phyloP scores from a whole-genome alignment of 2,797 vertebrate species.

The Phrynocephalus vlangalii region DNA sequence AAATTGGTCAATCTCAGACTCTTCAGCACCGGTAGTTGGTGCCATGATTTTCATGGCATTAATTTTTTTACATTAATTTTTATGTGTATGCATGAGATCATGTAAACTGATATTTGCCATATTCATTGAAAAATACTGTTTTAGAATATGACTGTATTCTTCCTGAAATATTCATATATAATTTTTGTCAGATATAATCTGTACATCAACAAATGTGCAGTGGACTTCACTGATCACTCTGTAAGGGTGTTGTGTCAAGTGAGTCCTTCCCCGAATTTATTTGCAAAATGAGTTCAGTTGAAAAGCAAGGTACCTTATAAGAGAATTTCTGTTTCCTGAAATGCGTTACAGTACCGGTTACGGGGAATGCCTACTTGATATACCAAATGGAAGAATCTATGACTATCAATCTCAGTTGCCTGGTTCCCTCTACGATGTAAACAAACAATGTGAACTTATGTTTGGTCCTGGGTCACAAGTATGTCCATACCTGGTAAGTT shows the following conservation, averaged over 20 bases:
- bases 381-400: slow-evolving; percentile 86
- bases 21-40: too few relatives aligned
- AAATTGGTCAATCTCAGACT: too few relatives aligned
- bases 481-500: slow-evolving; percentile 92
- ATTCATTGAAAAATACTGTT: background rate
- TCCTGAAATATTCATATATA: background rate
- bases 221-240: background rate
- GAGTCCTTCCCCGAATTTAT: background rate
- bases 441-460: slow-evolving; percentile 95
- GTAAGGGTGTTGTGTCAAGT: background rate
- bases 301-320: background rate
- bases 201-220: background rate
- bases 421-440: slow-evolving; percentile 91
- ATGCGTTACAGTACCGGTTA: slow-evolving; percentile 88
- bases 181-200: background rate
- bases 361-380: slow-evolving; percentile 95
- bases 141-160: background rate
- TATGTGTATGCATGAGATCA: background rate
- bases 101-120: background rate
- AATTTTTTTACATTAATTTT: background rate
- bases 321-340: slow-evolving; percentile 10
- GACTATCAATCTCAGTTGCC: slow-evolving; percentile 89
- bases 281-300: background rate
- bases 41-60: background rate
- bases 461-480: slow-evolving; percentile 96